Base-by-base conservation (phyloP, 2,888 invertebrate genomes). In the Plebejus melissa region DNA sequence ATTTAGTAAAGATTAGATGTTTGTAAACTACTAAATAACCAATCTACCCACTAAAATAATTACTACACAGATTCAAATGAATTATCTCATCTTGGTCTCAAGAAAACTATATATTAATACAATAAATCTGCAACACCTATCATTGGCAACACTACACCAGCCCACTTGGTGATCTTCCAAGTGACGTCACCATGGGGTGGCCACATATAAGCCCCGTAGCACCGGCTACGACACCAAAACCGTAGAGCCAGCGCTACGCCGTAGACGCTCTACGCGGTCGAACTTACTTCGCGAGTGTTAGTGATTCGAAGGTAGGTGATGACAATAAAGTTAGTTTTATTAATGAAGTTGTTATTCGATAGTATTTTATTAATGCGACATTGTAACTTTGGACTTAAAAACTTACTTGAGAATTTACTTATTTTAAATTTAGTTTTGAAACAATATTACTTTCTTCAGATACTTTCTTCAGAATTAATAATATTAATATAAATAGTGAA, bases 241-340 rank as follows among this genome's bases (percentile, higher is more conserved):
- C 84, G 88, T 88, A 86, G 85, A 85, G 81, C 84, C 80, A 81
- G 80, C 81, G 88, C 86, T 87, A 88, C 89, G 88, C 85, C 88
- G 89, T 89, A 90, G 88, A 88, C 90, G 90, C 85, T 87, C 88
- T 88, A 87, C 87, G 88, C 82, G 83, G 77, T 71, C 77, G 80
- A 83, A 79, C 80, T 81, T 79, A 78, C 75, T 74, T 77, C 78
- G 74, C 57, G 71, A 71, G 75, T 75, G 71, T 46, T 57, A 58
- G 72, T 71, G 41, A 32, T 6, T 22, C 65, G 32, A 11, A 54
- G 75, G 75, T 75, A 75, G 38, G 75, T 69, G 9, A 9, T 46
- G 9, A 46, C 46, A 46, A 46, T 46, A 46, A 46, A 46, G 9
- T 46, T 46, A 2, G 46, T 46, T 46, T 11, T 46, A 46, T 46